Base-by-base conservation (phyloP, 2,113 vertebrate genomes). In the Meriones unguiculatus region DNA sequence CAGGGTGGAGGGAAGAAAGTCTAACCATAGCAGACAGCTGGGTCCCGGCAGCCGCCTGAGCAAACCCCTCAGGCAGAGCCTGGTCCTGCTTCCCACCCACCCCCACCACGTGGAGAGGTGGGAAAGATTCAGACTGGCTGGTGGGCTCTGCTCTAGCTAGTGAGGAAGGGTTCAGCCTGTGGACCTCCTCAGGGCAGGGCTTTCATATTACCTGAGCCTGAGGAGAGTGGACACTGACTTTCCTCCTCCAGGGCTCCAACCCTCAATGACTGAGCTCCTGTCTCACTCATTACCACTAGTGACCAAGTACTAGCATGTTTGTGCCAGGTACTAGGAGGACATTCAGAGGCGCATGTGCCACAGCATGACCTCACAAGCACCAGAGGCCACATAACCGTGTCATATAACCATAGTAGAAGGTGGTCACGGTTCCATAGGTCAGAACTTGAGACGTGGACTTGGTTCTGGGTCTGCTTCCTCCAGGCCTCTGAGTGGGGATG, bases 1-100 rank as follows among this genome's bases (percentile, higher is more conserved):
- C 97, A 95, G 97, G 98, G 98, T 97, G 98, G 98, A 96, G 98
- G 98, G 96, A 93, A 96, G 96, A 90, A 98, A 98, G 96, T 98
- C 97, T 96, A 98, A 97, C 97, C 94, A 9, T 54, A 73, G 92
- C 95, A 85, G 97, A 28, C 41, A 1, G 41, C 72, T 46, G 98
- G 98, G 97, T 96, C 78, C 72, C 70, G 95, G 94, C 32, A 87
- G 88, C 95, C 12, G 62, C 93, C 82, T 96, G 86, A 89, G 93
- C 96, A 95, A 93, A 81, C 89, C 91, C 97, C 89, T 84, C 46
- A 0, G 93, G 96, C 95, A 96, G 52, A 90, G 91, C 81, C 85
- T 18, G 90, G 94, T 95, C 81, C 69, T 0, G 6, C 77, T 81
- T 80, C 54, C 87, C 93, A n/a, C 35, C 62, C 82, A 65, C 18